A percentile compares a stretch with the other conserved stretches of the same genome.
Evolutionary conservation across 2,888 invertebrate species (phyloP).

Genomic region (Bruchidius siliquastri): DNA sequence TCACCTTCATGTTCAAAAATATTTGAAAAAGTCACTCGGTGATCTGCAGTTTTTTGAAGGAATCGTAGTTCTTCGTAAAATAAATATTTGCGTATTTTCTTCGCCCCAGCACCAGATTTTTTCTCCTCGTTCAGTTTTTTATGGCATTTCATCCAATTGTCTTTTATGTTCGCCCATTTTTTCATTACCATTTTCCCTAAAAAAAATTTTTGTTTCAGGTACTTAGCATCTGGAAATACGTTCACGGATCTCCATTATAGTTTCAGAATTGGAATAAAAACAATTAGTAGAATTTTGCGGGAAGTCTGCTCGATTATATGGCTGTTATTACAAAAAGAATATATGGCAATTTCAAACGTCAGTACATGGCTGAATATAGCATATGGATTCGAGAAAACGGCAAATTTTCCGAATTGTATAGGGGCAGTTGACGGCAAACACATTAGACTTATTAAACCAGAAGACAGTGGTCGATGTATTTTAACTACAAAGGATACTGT

Average conservation of each 20-base stretch:
- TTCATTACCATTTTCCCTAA: conserved; percentile 1
- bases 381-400: conserved; percentile 3
- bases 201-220: conserved; percentile 12
- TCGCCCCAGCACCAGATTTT: conserved; percentile 6
- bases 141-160: neutral
- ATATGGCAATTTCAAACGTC: conserved; percentile 16
- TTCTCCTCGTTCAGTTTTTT: neutral
- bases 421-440: conserved; percentile 16
- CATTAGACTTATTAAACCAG: conserved; percentile 6
- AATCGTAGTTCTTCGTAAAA: conserved; percentile 5
- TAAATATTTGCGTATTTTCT: conserved; percentile 6
- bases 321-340: conserved; percentile 7
- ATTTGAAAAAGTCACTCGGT: too few relatives aligned
- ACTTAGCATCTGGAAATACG: conserved; percentile 12
- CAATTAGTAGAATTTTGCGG: conserved; percentile 8
- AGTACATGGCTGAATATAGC: conserved; percentile 9
- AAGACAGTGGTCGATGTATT: conserved; percentile 5
- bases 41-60: conserved; percentile 4
- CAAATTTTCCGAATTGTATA: conserved; percentile 14
- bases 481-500: conserved; percentile 2
- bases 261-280: conserved; percentile 13
- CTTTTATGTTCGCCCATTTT: conserved; percentile 3
- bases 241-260: conserved; percentile 15
- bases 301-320: conserved; percentile 10
- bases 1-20: too few relatives aligned